Conservation (phyloP, 2,888 invertebrate genomes). For the Bursaphelenchus okinawaensis region DNA sequence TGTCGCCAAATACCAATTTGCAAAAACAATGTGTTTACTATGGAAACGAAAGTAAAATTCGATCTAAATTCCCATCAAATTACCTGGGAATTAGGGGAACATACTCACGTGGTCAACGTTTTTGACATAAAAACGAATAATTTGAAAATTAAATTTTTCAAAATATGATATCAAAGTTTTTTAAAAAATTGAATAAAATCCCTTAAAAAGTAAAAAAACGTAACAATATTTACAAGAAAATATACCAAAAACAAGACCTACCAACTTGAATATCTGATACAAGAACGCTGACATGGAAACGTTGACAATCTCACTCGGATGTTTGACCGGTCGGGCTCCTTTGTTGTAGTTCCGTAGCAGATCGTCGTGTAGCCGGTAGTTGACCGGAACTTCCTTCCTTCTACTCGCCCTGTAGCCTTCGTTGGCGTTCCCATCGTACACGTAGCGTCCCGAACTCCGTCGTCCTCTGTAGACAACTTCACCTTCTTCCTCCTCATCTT, state of each 20-base stretch:
- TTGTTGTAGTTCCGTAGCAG: slow-evolving; percentile 44
- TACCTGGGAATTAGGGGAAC: slow-evolving; percentile 1
- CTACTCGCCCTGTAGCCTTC: slow-evolving; percentile 14
- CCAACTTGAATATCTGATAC: slow-evolving; percentile 56
- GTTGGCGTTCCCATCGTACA: neutral
- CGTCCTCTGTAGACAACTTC: neutral
- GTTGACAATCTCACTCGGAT: slow-evolving; percentile 51
- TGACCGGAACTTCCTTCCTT: slow-evolving; percentile 52
- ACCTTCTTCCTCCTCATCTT: slow-evolving; percentile 9
- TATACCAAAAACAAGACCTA: slow-evolving; percentile 23
- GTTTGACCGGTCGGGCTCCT: slow-evolving; percentile 53
- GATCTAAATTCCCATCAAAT: neutral
- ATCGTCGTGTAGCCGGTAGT: slow-evolving; percentile 52
- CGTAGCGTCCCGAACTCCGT: too few species aligned
- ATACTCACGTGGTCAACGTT: neutral
- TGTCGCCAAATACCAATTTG: neutral
- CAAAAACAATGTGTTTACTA: neutral
- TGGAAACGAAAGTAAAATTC: neutral
- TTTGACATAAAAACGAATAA: neutral
- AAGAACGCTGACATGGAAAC: slow-evolving; percentile 55
- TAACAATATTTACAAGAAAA: too few species aligned
- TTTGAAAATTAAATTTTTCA: too few species aligned
- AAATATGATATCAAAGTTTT: slow-evolving; percentile 5
- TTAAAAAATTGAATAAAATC: slow-evolving; percentile 7
- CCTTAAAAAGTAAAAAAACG: too few species aligned